Base-by-base conservation (phyloP, 2,797 vertebrate species). In the Sebastes hubbsi region DNA sequence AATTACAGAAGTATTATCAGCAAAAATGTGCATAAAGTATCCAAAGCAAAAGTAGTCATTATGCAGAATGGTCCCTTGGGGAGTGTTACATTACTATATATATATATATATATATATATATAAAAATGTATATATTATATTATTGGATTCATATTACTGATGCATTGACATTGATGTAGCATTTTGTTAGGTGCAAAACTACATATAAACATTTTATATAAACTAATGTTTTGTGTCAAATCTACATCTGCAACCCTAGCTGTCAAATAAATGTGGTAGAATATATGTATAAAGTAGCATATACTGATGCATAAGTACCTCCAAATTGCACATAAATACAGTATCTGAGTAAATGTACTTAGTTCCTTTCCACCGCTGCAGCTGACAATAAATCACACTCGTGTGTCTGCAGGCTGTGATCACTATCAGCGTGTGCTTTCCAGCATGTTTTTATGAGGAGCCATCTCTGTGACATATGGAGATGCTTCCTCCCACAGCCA, bases 401-500 rank as follows among this genome's bases (percentile, higher is more conserved):
- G 10, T 88, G 80, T 81, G 80, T 84, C 71, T 79, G 85, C 85
- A 60, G 83, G 83, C 70, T 79, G 73, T 74, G 89, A 91, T 89
- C 73, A 75, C 78, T 89, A 91, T 90, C 91, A 81, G 70, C 88
- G 38, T 83, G 84, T 91, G 85, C 82, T 89, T 87, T 87, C 66
- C 89, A 87, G 88, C 86, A 71, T 81, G 86, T 91, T 92, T 81
- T 83, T 84, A 62, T 87, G 87, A 82, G 83, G 83, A 84, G 75
- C 66, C 87, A 52, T 83, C 78, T 85, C 78, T 76, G 77, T 91
- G 91, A 88, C 92, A 91, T 92, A 88, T 87, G 92, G 90, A 92
- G 78, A 89, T 82, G 78, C 80, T 88, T 91, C 89, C 86, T 91
- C 89, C 91, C 88, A 88, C 90, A 81, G 76, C 87, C 89, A 89